These are phyloP conservation scores for Dryobota labecula DNA, from an alignment of 2,888 invertebrate genomes.

Conservation along the genomic window DNA sequence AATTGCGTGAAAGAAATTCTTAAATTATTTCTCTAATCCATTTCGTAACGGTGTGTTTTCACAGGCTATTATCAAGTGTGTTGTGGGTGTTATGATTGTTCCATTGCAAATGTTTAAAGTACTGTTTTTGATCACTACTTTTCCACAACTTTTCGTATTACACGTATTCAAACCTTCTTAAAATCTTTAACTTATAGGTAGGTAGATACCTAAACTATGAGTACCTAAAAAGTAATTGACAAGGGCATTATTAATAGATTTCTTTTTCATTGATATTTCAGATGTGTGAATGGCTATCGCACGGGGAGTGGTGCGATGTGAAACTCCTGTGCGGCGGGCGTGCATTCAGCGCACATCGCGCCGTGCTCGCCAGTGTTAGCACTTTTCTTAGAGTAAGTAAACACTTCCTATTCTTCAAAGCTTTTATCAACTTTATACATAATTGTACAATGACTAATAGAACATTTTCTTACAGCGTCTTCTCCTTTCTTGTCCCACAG, in stretches of 20 bases:
- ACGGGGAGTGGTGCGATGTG: constrained; percentile 91
- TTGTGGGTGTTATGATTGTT: constrained; percentile 53
- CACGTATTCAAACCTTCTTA: neutral
- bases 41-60: constrained; percentile 72
- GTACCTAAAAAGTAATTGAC: neutral
- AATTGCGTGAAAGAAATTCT: constrained; percentile 72
- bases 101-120: constrained; percentile 51
- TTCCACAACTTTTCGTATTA: neutral
- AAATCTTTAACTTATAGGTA: neutral
- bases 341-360: constrained; percentile 92
- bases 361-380: constrained; percentile 93
- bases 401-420: constrained; percentile 16
- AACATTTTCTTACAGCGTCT: constrained; percentile 75
- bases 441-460: constrained; percentile 30
- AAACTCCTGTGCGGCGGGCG: constrained; percentile 91
- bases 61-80: constrained; percentile 67
- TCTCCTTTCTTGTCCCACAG: constrained; percentile 78
- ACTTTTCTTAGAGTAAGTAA: constrained; percentile 91
- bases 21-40: constrained; percentile 70
- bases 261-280: constrained; percentile 68
- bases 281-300: constrained; percentile 86
- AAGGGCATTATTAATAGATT: constrained; percentile 26
- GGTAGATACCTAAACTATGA: neutral
- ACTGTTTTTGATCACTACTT: constrained; percentile 23
- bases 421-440: constrained; percentile 16